Base-by-base conservation (phyloP, 2,113 vertebrate species). In the Lipophrys pholis region DNA sequence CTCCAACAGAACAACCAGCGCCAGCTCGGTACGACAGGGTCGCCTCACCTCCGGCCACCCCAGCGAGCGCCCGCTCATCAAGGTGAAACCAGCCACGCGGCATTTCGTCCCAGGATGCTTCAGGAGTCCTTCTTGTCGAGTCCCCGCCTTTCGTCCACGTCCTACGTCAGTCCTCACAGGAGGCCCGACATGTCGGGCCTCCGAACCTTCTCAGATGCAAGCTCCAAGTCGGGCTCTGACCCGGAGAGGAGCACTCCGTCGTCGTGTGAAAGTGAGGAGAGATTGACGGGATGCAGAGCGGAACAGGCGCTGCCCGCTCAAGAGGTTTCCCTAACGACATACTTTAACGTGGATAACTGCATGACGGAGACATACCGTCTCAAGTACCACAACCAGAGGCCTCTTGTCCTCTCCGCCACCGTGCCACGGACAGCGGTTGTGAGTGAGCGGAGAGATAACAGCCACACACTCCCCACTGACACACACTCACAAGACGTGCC, bases 311-410 rank as follows among this genome's bases (percentile, higher is more conserved):
- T 73, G 61, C 90, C 89, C 8, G 89, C 86, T 7, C 94, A 95
- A 14, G 93, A 92, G 16, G 74, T 99, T 61, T 93, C 96, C 6
- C 91, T 97, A 15, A 99, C 97, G 0, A 99, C 97, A 5, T 99
- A 99, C 69, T 99, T 99, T 89, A 97, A 95, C 0, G 98, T 99
- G 61, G 98, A 99, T 66, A 96, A 94, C 81, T 99, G 98, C 76
- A 99, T 99, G 98, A 99, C 98, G 11, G 98, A 99, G 84, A 98
- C 96, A 0, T 99, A 99, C 78, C 95, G 98, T 75, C 76, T 97
- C 62, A 98, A 97, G 86, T 99, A 98, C 79, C 96, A 98, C 87
- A 96, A 97, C 87, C 97, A 97, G 91, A 95, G 95, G 88, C 95
- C 97, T 62, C 96, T 94, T 74, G 91, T 97, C 51, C 95, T 94